Conservation (phyloP, 64 coral and sea anemone genomes). For the Porites lutea region DNA sequence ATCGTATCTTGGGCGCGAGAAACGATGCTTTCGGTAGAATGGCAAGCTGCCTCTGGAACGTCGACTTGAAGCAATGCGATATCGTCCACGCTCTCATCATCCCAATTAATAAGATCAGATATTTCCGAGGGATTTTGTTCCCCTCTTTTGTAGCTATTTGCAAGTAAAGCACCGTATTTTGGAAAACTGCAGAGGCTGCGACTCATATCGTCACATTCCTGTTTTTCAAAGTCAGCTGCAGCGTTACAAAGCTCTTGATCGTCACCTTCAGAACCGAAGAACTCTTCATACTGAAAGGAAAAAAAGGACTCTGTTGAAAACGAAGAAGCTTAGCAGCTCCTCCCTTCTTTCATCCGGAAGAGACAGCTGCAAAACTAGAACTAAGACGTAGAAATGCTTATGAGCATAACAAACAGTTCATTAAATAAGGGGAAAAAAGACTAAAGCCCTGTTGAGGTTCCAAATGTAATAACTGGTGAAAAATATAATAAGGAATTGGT, state of each 20-base stretch:
- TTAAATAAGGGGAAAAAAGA: too few species aligned
- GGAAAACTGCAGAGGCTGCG: not conserved
- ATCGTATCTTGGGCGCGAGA: not conserved
- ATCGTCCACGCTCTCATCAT: not conserved
- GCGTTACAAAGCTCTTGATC: conserved; percentile 25
- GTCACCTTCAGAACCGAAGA: not conserved
- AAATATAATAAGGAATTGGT: too few species aligned
- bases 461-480: too few species aligned
- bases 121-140: not conserved
- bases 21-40: too few species aligned
- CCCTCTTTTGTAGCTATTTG: not conserved
- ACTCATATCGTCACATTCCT: not conserved
- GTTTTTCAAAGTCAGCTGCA: conserved; percentile 8
- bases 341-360: too few species aligned
- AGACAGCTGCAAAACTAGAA: too few species aligned
- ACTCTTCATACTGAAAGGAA: not conserved
- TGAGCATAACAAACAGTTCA: too few species aligned
- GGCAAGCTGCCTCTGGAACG: not conserved
- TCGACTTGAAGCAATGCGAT: not conserved
- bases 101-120: not conserved
- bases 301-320: not conserved
- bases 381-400: too few species aligned
- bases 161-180: not conserved
- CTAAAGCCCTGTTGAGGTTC: too few species aligned
- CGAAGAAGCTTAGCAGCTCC: too few species aligned